phyloP scores from a whole-genome alignment of 2,113 vertebrate species.

The Tretioscincus oriximinensis region DNA sequence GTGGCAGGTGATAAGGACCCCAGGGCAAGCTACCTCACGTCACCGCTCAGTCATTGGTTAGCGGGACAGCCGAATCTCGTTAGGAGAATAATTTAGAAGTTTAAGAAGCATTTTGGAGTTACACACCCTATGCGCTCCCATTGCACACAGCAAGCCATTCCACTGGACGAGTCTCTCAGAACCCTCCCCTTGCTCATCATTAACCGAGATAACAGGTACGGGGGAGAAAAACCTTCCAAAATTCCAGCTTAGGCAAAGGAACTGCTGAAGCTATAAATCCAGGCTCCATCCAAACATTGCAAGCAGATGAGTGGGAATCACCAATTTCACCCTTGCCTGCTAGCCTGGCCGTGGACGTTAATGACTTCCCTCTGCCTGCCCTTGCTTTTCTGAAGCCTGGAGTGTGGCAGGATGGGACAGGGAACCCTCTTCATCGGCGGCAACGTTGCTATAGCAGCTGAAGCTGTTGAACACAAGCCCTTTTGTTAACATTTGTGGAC shows the following conservation, averaged over 20 bases:
- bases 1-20: no score
- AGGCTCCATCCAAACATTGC: no score
- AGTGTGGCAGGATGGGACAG: slow-evolving; percentile 8
- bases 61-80: no score
- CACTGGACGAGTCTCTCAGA: neutral
- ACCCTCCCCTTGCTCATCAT: neutral
- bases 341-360: neutral
- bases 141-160: neutral
- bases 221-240: neutral
- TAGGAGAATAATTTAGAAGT: no score
- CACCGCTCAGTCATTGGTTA: no score
- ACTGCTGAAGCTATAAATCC: neutral
- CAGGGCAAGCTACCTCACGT: no score
- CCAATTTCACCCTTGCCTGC: neutral
- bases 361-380: neutral
- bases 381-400: neutral
- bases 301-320: neutral
- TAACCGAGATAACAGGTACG: neutral
- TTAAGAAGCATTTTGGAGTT: neutral
- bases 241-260: neutral
- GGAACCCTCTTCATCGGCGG: neutral
- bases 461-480: slow-evolving; percentile 22
- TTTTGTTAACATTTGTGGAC: slow-evolving; percentile 29
- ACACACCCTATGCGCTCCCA: neutral
- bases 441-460: slow-evolving; percentile 29